Evolutionary conservation across 2,888 invertebrate genomes (phyloP).

Genomic region (Tenodera sinensis): DNA sequence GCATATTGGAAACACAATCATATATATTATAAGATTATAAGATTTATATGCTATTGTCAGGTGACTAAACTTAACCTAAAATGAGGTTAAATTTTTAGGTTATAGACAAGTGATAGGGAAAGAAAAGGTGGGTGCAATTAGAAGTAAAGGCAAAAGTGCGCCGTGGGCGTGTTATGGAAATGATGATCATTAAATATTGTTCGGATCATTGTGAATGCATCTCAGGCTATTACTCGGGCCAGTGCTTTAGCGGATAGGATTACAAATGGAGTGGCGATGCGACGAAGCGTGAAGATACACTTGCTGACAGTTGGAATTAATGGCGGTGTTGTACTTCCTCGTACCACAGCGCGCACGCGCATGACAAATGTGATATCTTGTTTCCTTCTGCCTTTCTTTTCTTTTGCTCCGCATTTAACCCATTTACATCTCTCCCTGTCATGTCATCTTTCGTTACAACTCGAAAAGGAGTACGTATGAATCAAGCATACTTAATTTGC

Average conservation of each 20-base stretch:
- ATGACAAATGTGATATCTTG: too few relatives aligned
- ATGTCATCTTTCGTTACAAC: neutral
- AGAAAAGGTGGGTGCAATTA: neutral
- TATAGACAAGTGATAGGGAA: too few relatives aligned
- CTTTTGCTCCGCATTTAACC: neutral
- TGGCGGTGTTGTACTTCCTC: neutral
- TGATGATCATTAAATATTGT: neutral
- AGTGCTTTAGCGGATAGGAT: slow-evolving; percentile 1
- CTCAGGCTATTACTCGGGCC: slow-evolving; percentile 1
- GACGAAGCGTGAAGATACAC: slow-evolving; percentile 17
- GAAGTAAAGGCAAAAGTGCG: neutral
- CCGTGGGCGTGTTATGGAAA: neutral
- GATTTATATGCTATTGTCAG: too few relatives aligned
- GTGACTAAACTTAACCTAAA: too few relatives aligned
- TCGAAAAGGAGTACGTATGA: too few relatives aligned
- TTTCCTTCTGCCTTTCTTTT: too few relatives aligned
- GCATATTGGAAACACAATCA: too few relatives aligned
- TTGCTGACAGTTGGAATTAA: slow-evolving; percentile 19
- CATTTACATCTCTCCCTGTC: neutral
- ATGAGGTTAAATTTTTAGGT: too few relatives aligned
- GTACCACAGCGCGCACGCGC: neutral
- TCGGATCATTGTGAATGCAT: neutral
- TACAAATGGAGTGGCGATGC: slow-evolving; percentile 15
- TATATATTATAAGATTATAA: too few relatives aligned
- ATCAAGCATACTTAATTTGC: too few relatives aligned